phyloP scores from a whole-genome alignment of 2,888 invertebrate species.

The Caenorhabditis virilis region DNA sequence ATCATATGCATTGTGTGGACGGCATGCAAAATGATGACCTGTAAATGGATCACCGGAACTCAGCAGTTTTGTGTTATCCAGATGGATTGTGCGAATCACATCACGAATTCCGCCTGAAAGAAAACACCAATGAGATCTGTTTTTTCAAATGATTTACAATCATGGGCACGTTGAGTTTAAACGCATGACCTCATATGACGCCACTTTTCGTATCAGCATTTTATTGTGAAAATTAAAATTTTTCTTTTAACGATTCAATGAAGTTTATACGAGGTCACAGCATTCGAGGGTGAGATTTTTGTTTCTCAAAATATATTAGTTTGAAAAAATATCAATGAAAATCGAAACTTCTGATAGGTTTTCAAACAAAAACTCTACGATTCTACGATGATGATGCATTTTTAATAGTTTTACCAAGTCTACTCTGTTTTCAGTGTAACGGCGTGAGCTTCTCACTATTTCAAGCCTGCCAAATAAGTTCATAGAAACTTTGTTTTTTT shows the following conservation, averaged over 20 bases:
- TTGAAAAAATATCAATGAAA: no score
- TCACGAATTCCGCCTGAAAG: conserved; percentile 42
- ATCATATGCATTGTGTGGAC: conserved; percentile 36
- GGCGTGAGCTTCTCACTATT: no score
- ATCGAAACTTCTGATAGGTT: no score
- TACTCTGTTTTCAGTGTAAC: no score
- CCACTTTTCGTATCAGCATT: not conserved
- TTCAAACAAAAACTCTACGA: no score
- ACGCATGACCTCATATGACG: not conserved
- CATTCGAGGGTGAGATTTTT: no score
- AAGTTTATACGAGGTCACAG: not conserved
- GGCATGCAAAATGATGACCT: conserved; percentile 50
- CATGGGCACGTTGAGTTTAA: no score
- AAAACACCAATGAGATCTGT: not conserved
- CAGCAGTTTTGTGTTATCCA: conserved; percentile 37
- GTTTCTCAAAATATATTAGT: no score
- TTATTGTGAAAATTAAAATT: not conserved
- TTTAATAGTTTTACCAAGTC: no score
- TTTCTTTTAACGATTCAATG: not conserved
- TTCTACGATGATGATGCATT: no score
- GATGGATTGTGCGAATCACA: conserved; percentile 47
- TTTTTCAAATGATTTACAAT: not conserved
- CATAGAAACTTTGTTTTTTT: not conserved
- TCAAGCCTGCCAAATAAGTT: no score
- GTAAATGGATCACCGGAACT: conserved; percentile 45